These are phyloP conservation scores for Liopterus haemorrhoidalis DNA, from an alignment of 2,888 invertebrate genomes.

Conservation along the genomic window DNA sequence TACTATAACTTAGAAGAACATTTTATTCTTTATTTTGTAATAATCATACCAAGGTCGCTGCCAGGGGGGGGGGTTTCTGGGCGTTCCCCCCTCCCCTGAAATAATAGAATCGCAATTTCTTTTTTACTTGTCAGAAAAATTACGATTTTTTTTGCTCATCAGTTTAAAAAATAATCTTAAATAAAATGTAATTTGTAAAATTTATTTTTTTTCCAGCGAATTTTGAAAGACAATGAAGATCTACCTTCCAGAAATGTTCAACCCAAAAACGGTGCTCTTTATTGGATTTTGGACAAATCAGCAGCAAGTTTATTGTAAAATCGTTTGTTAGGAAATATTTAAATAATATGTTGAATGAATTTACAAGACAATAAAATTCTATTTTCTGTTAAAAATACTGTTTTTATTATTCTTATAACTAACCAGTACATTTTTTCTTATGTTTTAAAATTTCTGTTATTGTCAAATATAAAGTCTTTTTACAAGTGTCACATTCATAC, in stretches of 20 bases:
- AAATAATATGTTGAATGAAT: too few relatives aligned
- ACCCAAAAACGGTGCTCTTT: constrained; percentile 61
- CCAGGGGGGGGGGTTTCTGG: too few relatives aligned
- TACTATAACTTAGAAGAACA: too few relatives aligned
- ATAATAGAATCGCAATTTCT: background rate
- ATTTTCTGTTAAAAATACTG: too few relatives aligned
- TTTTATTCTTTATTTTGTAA: too few relatives aligned
- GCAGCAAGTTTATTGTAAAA: constrained; percentile 44
- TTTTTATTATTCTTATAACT: background rate
- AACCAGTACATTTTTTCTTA: constrained; percentile 58
- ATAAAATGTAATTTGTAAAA: background rate
- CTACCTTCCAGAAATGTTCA: constrained; percentile 73
- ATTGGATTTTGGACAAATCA: constrained; percentile 57
- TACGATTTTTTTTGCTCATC: too few relatives aligned
- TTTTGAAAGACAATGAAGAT: constrained; percentile 67
- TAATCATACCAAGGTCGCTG: too few relatives aligned
- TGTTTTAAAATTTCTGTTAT: constrained; percentile 83
- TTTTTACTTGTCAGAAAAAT: too few relatives aligned
- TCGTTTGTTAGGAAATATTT: constrained; percentile 25
- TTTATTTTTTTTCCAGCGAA: constrained; percentile 55
- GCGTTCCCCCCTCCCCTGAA: too few relatives aligned
- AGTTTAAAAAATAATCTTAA: constrained; percentile 5
- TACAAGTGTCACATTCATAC: constrained; percentile 69
- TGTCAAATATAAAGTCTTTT: constrained; percentile 61
- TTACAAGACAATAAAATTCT: too few relatives aligned